Conservation (phyloP, 2,888 invertebrate species). For the Anorthoa munda region DNA sequence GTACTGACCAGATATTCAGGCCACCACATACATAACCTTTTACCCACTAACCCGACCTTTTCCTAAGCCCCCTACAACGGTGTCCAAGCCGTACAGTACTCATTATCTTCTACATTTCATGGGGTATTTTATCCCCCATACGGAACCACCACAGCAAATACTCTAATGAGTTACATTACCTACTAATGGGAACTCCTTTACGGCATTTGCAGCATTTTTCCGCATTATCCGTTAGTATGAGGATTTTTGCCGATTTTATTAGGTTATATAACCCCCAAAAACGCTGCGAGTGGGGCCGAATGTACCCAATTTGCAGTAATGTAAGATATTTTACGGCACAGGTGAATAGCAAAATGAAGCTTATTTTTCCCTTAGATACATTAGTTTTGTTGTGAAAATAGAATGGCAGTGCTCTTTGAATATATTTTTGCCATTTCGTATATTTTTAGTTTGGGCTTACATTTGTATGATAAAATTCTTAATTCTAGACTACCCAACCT, state of each 20-base stretch:
- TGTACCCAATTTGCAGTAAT: slow-evolving; percentile 82
- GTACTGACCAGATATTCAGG: slow-evolving; percentile 54
- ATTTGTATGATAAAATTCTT: slow-evolving; percentile 13
- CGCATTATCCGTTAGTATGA: slow-evolving; percentile 71
- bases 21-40: slow-evolving; percentile 37
- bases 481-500: background rate
- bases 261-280: slow-evolving; percentile 73
- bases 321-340: slow-evolving; percentile 75
- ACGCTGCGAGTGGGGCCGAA: slow-evolving; percentile 62
- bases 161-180: slow-evolving; percentile 61
- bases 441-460: slow-evolving; percentile 16
- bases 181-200: slow-evolving; percentile 60
- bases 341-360: slow-evolving; percentile 70
- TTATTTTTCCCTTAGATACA: slow-evolving; percentile 68
- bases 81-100: slow-evolving; percentile 19
- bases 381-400: slow-evolving; percentile 61
- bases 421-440: slow-evolving; percentile 32
- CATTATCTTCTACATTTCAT: slow-evolving; percentile 50
- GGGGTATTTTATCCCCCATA: slow-evolving; percentile 34
- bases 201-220: slow-evolving; percentile 63
- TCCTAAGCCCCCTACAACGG: slow-evolving; percentile 14
- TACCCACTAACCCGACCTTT: slow-evolving; percentile 38
- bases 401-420: slow-evolving; percentile 41
- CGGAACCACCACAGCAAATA: slow-evolving; percentile 53
- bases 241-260: slow-evolving; percentile 78